A percentile compares a stretch with the other conserved stretches of the same genome.
Conservation (phyloP, 1,140 invertebrate genomes). For the Panonychus citri region DNA sequence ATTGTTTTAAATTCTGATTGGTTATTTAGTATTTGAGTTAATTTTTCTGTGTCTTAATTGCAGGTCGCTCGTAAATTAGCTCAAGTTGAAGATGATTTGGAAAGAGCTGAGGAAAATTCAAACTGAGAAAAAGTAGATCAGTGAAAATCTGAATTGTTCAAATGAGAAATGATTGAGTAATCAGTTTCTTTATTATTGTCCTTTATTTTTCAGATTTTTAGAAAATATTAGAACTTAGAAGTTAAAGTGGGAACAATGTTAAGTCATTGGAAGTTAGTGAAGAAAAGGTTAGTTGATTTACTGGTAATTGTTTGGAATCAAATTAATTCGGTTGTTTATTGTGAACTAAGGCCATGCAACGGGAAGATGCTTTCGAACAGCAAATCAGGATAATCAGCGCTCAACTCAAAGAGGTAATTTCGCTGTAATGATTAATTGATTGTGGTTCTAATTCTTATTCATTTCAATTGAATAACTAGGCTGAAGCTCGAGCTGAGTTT, state of each 20-base stretch:
- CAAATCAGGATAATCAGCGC: conserved; percentile 95
- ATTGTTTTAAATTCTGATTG: too few relatives aligned
- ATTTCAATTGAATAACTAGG: conserved; percentile 82
- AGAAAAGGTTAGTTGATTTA: conserved; percentile 98
- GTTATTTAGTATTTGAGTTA: too few relatives aligned
- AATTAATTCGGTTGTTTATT: neutral
- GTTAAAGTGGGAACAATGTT: conserved; percentile 95
- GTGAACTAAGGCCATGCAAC: conserved; percentile 72
- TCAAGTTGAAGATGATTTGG: conserved; percentile 99
- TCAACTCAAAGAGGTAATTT: conserved; percentile 98
- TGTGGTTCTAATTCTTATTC: neutral
- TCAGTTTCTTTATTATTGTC: too few relatives aligned
- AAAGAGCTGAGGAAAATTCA: conserved; percentile 99
- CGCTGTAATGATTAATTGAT: conserved; percentile 95
- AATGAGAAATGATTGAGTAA: neutral
- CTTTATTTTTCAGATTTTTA: conserved; percentile 29
- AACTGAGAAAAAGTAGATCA: conserved; percentile 90
- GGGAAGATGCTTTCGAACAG: conserved; percentile 99
- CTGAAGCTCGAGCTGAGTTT: conserved; percentile 45
- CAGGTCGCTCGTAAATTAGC: conserved; percentile 99
- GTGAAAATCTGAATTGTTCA: neutral
- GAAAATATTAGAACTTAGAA: conserved; percentile 99
- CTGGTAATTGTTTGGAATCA: conserved; percentile 4
- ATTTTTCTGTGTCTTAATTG: too few relatives aligned
- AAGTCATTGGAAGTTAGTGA: conserved; percentile 98